Percentiles rank a stretch among this genome's conserved stretches.
Evolutionary conservation across 2,888 invertebrate species (phyloP).

Genomic region (Andrena dorsata): DNA sequence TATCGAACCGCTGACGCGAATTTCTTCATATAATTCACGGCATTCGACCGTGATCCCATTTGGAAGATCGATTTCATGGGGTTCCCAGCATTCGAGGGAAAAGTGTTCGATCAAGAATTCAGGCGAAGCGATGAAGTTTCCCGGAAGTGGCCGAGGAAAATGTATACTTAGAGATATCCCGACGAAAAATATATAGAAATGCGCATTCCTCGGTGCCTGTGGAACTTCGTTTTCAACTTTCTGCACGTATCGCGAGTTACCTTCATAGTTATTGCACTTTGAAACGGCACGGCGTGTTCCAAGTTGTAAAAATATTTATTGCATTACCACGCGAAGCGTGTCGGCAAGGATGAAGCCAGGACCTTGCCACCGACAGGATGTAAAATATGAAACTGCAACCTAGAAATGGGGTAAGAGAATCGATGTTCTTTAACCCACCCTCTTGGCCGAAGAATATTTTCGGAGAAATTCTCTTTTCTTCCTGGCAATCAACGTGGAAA

Average conservation of each 20-base stretch:
- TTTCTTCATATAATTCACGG: conserved; percentile 50
- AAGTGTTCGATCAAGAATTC: conserved; percentile 62
- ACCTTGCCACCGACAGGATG: conserved; percentile 1
- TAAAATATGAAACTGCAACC: background rate
- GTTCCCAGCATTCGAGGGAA: conserved; percentile 36
- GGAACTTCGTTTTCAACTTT: conserved; percentile 47
- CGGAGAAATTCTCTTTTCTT: background rate
- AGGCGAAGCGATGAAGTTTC: conserved; percentile 38
- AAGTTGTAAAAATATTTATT: conserved; percentile 49
- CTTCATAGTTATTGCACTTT: conserved; percentile 37
- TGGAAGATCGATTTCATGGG: conserved; percentile 51
- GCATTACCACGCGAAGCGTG: conserved; percentile 14
- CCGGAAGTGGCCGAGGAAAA: conserved; percentile 28
- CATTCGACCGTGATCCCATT: conserved; percentile 47
- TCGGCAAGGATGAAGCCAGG: background rate
- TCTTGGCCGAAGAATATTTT: background rate
- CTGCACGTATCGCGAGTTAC: conserved; percentile 34
- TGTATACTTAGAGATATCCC: conserved; percentile 50
- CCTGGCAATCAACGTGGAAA: background rate
- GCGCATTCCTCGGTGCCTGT: conserved; percentile 2
- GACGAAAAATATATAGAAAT: conserved; percentile 39
- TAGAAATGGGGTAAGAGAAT: background rate
- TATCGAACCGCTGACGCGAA: conserved; percentile 55
- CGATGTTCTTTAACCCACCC: background rate
- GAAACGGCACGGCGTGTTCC: conserved; percentile 21